Evolutionary conservation across 2,797 vertebrate genomes (phyloP), one percentile per base, ranked within the genome.

Genomic region (Pipistrellus pipistrellus): DNA sequence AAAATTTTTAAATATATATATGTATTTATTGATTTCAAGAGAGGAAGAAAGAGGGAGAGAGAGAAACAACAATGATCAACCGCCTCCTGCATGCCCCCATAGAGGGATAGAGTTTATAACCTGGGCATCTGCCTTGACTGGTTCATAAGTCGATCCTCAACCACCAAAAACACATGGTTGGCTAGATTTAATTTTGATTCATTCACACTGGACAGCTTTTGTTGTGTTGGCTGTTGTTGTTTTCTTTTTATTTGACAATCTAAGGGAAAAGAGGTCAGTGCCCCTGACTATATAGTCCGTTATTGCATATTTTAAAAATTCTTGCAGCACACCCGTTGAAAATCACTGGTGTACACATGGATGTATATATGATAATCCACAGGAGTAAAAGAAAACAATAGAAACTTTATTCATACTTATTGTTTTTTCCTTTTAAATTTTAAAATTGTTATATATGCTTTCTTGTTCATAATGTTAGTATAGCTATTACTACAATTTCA

Each of bases 331-430:
- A 78, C 12, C 21, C 3, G 21, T 38, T 78, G 51, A 38, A 78
- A 78, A 55, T 38, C 21, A 15, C 38, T 35, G 32, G 4, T 62
- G 20, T 83, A 4, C 27, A 51, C 32, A 57, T 4, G 35, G n/a
- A 48, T 55, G 12, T 17, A n/a, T 48, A 6, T 12, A 85, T 88
- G 32, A 10, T 69, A 88, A 91, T n/a, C 59, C 66, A 91, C 0
- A 80, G 30, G 27, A 20, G n/a, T 69, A 71, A 76, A 59, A 88
- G 15, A 83, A 95, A 90, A 89, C 13, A 94, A 94, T 4, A 68
- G 80, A 85, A 81, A 6, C 23, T 82, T 71, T 73, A 72, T 51
- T 92, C 1, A 18, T 44, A 73, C 41, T 75, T 90, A 75, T 85
- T 83, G 12, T 51, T 41, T 82, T 77, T 87, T 38, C 10, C 48